A percentile compares a stretch with the other conserved stretches of the same genome.
These are phyloP conservation scores for Apteryx owenii DNA, from an alignment of 2,113 vertebrate genomes.

Conservation along the genomic window DNA sequence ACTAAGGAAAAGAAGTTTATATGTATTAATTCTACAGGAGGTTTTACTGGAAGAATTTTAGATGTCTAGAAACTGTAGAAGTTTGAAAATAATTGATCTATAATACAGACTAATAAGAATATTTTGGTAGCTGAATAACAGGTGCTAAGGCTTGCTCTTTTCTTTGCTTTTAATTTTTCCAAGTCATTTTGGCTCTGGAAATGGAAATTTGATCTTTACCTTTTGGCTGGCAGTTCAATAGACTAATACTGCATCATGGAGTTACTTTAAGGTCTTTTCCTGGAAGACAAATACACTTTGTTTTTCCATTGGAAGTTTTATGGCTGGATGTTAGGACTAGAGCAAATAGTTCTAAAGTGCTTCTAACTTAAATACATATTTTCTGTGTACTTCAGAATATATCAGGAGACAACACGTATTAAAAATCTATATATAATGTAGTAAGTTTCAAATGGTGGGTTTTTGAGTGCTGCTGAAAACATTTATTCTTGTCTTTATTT, in stretches of 20 bases:
- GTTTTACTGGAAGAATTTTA: not conserved
- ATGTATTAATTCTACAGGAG: not conserved
- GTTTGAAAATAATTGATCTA: not conserved
- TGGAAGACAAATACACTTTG: not conserved
- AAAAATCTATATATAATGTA: not conserved
- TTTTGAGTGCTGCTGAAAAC: not conserved
- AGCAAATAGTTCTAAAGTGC: not conserved
- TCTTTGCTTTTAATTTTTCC: not conserved
- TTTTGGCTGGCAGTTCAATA: not conserved
- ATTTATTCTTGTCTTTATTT: not conserved
- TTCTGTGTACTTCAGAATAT: not conserved
- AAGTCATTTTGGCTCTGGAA: not conserved
- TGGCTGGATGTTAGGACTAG: not conserved
- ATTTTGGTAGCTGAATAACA: not conserved
- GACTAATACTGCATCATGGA: not conserved
- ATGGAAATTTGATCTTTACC: not conserved
- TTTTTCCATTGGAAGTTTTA: not conserved
- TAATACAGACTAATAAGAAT: not conserved
- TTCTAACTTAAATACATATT: not conserved
- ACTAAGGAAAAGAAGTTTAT: not conserved
- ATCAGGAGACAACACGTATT: not conserved
- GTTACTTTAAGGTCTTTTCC: not conserved
- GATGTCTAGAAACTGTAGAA: not conserved
- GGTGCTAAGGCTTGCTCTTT: not conserved
- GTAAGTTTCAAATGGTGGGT: not conserved